A percentile compares a stretch with the other conserved stretches of the same genome.
phyloP scores from a whole-genome alignment of 1,140 invertebrate genomes.

The Camponotus pennsylvanicus region DNA sequence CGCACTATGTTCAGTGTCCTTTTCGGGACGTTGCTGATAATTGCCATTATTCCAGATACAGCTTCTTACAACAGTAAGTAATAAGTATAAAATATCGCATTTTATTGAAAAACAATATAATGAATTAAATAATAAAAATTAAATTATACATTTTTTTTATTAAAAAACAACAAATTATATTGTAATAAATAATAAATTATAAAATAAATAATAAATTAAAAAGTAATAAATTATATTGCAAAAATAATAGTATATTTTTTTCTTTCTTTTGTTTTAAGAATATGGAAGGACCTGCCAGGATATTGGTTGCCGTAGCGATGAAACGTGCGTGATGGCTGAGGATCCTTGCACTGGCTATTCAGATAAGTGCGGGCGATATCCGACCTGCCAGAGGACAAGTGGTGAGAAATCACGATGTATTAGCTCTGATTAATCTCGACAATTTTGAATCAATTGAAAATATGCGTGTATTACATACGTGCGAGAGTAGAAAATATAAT shows the following conservation, averaged over 20 bases:
- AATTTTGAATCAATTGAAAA: not conserved
- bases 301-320: constrained; percentile 90
- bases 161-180: not conserved
- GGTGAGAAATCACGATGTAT: constrained; percentile 71
- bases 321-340: constrained; percentile 91
- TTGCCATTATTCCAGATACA: constrained; percentile 56
- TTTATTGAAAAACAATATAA: not conserved
- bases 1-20: constrained; percentile 63
- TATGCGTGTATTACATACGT: not conserved
- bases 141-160: not conserved
- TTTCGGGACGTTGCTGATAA: constrained; percentile 60
- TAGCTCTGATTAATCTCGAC: constrained; percentile 5
- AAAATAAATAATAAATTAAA: not conserved
- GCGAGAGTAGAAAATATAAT: too few relatives aligned
- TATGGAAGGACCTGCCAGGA: constrained; percentile 92
- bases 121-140: not conserved
- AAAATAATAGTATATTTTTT: too few relatives aligned
- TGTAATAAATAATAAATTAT: not conserved
- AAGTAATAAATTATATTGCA: not conserved
- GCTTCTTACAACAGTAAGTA: constrained; percentile 82
- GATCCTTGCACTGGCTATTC: constrained; percentile 89
- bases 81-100: not conserved
- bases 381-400: constrained; percentile 87
- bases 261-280: constrained; percentile 86
- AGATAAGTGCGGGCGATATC: constrained; percentile 89